phyloP scores from a whole-genome alignment of 2,797 vertebrate species.

The Chlorospingus semifuscus region DNA sequence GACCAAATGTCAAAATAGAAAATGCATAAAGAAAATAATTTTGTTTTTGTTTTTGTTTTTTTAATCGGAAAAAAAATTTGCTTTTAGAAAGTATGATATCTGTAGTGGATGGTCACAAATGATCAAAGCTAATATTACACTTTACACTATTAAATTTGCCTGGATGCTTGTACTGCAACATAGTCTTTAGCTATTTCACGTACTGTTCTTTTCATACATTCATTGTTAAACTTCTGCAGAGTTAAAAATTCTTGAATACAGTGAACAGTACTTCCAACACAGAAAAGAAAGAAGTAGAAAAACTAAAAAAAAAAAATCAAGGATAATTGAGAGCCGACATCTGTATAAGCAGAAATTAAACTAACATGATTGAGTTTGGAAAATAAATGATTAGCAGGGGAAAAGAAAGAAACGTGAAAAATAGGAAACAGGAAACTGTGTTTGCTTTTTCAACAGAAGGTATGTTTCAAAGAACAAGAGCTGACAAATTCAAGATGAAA shows the following conservation, averaged over 20 bases:
- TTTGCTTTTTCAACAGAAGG: background rate
- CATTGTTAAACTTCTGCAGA: background rate
- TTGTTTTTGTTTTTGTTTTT: no score
- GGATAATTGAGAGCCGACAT: accelerated
- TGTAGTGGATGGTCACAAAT: background rate
- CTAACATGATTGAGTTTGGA: background rate
- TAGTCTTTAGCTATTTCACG: background rate
- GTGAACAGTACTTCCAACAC: background rate
- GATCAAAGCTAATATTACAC: background rate
- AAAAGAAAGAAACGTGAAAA: background rate
- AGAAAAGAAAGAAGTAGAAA: background rate
- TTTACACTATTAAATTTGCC: background rate
- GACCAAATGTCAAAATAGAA: background rate
- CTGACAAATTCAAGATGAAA: background rate
- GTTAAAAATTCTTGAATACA: background rate
- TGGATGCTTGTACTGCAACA: background rate
- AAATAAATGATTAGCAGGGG: accelerated
- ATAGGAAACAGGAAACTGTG: accelerated
- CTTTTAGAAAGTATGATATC: background rate
- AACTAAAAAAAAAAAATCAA: background rate
- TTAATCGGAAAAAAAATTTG: background rate
- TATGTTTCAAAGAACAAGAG: background rate
- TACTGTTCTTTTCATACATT: background rate
- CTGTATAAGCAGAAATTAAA: background rate
- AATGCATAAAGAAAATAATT: background rate